Evolutionary conservation across 2,113 vertebrate species (phyloP), one percentile per base, ranked within the genome.

Genomic region (Isurus oxyrinchus): DNA sequence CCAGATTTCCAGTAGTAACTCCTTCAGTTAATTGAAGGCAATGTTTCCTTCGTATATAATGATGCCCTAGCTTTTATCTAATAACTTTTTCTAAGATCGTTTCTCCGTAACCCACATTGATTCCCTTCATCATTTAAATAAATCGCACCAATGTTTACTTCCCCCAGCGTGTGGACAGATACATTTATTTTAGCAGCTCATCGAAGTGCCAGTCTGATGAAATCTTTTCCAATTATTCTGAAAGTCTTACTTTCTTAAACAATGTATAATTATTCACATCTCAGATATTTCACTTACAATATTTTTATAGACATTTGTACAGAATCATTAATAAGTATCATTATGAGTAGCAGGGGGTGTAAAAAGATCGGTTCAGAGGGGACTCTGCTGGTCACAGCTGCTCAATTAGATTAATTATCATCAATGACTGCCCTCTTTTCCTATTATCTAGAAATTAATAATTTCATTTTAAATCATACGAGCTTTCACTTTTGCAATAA

Each of bases 401-500:
- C 88, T 91, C 55, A 35, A 59, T 91, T 59, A 91, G 88, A 57
- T 91, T 59, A 91, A 91, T 59, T 91, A 91, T 8, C 88, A 59
- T 84, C 81, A 84, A 23, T 84, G 81, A 31, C 81, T 44, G 81
- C 40, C 79, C 81, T 44, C 81, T 44, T 84, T 81, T 84, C 81
- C 81, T 49, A 49, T 84, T 84, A 84, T 84, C 81, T 49, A 44
- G 40, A 44, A 84, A 84, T 84, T 84, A 84, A 84, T 84, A 84
- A 84, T 84, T 84, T 84, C 81, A 84, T 84, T 40, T 84, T 84
- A 16, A 84, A 49, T 44, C 81, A 84, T 7, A 84, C n/a, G 40
- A 49, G 81, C 81, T 49, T 84, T 84, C 81, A 44, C 81, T 49
- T 49, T 44, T 84, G 81, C 40, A 49, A 13, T 49, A 84, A 84